Evolutionary conservation across 2,888 invertebrate species (phyloP).

Genomic region (Lymantria monacha): DNA sequence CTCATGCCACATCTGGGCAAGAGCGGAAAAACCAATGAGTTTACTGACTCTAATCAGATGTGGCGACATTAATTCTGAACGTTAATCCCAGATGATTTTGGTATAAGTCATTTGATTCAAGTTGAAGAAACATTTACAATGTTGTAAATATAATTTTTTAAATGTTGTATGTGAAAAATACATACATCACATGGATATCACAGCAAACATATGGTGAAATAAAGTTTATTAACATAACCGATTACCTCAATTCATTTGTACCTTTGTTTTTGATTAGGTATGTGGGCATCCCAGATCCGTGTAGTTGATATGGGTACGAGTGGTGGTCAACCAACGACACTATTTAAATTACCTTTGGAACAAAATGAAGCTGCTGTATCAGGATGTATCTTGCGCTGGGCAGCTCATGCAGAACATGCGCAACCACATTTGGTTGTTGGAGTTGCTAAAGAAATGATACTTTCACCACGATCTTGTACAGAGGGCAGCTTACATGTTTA

Average conservation of each 20-base stretch:
- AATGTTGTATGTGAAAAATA: too few species aligned
- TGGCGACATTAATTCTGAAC: constrained; percentile 72
- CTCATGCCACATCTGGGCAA: constrained; percentile 76
- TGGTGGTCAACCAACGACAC: constrained; percentile 85
- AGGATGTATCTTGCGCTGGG: constrained; percentile 91
- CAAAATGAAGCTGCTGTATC: constrained; percentile 99
- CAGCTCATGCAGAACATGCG: constrained; percentile 70
- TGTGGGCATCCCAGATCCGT: constrained; percentile 97
- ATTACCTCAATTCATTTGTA: too few species aligned
- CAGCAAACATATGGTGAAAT: too few species aligned
- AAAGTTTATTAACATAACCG: too few species aligned
- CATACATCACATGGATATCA: too few species aligned
- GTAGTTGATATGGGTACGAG: constrained; percentile 90
- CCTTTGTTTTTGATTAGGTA: constrained; percentile 76
- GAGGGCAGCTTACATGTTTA: constrained; percentile 95
- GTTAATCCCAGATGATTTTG: constrained; percentile 77
- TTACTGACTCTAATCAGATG: constrained; percentile 75
- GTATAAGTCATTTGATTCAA: constrained; percentile 75
- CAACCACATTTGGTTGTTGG: constrained; percentile 89
- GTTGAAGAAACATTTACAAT: constrained; percentile 59
- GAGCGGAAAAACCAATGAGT: constrained; percentile 60
- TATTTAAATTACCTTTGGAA: constrained; percentile 90
- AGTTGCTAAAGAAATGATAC: constrained; percentile 93
- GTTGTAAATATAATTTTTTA: too few species aligned
- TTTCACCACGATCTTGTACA: constrained; percentile 92